Conservation (phyloP, 2,797 vertebrate species). For the Coregonus suidteri region DNA sequence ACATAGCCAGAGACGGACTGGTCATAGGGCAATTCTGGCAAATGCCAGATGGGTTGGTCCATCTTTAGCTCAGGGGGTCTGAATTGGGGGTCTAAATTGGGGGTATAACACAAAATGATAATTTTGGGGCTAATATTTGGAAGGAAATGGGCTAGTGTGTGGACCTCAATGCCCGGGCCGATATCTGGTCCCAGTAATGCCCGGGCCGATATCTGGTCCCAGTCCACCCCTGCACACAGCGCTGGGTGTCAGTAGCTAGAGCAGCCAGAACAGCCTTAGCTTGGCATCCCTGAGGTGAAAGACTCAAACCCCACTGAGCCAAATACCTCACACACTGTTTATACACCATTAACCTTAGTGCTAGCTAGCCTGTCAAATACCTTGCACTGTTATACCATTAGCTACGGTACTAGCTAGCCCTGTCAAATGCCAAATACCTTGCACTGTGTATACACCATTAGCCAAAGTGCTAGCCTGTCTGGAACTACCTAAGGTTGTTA, state of each 20-base stretch:
- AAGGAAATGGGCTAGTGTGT: no score
- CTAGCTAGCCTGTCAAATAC: neutral
- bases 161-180: no score
- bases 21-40: no score
- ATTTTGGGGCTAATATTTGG: no score
- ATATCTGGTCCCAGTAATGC: no score
- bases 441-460: conserved; percentile 1
- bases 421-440: conserved; percentile 10
- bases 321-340: neutral
- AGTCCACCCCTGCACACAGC: neutral
- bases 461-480: neutral
- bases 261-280: conserved; percentile 9
- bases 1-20: neutral
- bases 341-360: neutral
- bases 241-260: neutral
- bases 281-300: conserved; percentile 32
- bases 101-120: no score
- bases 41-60: no score
- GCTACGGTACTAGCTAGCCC: neutral
- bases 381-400: neutral
- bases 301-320: conserved; percentile 22
- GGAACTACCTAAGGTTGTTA: conserved; percentile 18
- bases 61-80: no score
- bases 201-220: no score
- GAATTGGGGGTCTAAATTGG: no score